Conservation (phyloP, 2,797 vertebrate genomes). For the Notolabrus celidotus region DNA sequence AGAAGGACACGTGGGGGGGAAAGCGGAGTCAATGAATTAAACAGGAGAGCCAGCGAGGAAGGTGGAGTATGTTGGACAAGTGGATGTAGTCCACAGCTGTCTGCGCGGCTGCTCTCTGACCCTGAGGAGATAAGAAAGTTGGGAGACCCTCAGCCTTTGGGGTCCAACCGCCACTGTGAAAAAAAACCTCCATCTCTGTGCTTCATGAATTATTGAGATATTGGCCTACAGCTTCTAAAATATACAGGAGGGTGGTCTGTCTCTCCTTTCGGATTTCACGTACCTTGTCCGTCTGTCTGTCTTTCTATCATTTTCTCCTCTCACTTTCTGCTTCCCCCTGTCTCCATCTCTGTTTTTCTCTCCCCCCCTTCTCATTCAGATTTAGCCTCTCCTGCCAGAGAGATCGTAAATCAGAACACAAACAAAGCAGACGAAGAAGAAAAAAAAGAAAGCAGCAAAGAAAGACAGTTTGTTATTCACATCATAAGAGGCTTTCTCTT, state of each 20-base stretch:
- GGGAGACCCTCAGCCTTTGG: slow-evolving; percentile 77
- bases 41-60: slow-evolving; percentile 73
- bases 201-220: slow-evolving; percentile 92
- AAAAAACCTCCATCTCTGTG: slow-evolving; percentile 76
- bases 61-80: slow-evolving; percentile 72
- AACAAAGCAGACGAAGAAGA: slow-evolving; percentile 53
- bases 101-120: slow-evolving; percentile 76
- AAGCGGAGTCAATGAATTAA: slow-evolving; percentile 76
- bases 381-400: slow-evolving; percentile 45
- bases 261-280: slow-evolving; percentile 71
- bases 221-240: slow-evolving; percentile 88
- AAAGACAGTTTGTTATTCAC: slow-evolving; percentile 73
- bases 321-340: slow-evolving; percentile 14
- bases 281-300: slow-evolving; percentile 67
- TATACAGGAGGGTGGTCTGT: slow-evolving; percentile 83
- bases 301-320: slow-evolving; percentile 61
- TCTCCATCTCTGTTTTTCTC: background rate
- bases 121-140: slow-evolving; percentile 78
- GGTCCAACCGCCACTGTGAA: slow-evolving; percentile 69
- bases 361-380: slow-evolving; percentile 38
- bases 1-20: slow-evolving; percentile 51
- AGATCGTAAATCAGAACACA: slow-evolving; percentile 69
- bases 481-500: slow-evolving; percentile 65
- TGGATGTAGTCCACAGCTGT: slow-evolving; percentile 76
- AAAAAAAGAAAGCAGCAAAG: slow-evolving; percentile 33